Percentiles rank a stretch among this genome's conserved stretches.
These are phyloP conservation scores for Leuctra nigra DNA, from an alignment of 2,888 invertebrate species.

Conservation along the genomic window DNA sequence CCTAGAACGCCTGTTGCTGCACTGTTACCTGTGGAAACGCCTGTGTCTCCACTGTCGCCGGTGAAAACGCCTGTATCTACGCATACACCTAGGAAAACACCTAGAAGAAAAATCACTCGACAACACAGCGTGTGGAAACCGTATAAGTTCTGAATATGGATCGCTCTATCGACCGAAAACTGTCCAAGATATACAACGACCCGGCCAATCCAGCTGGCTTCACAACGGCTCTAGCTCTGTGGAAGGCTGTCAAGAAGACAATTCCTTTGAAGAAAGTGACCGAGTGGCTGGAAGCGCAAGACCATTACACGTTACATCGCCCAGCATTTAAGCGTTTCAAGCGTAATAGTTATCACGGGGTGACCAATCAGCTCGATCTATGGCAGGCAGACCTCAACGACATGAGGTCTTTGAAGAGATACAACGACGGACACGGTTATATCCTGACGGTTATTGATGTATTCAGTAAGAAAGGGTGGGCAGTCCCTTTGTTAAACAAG, in stretches of 20 bases:
- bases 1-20: background rate
- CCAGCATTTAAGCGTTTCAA: conserved; percentile 22
- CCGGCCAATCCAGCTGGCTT: conserved; percentile 24
- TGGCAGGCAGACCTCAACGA: no score
- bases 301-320: conserved; percentile 27
- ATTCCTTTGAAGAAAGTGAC: background rate
- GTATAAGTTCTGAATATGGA: background rate
- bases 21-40: background rate
- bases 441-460: no score
- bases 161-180: background rate
- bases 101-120: no score
- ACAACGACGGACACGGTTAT: no score
- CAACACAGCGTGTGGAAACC: no score
- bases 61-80: no score
- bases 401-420: no score
- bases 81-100: no score
- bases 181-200: conserved; percentile 22
- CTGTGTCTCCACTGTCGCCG: no score
- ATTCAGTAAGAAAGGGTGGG: no score
- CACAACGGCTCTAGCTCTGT: conserved; percentile 15
- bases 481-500: no score
- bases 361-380: conserved; percentile 28
- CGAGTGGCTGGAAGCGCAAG: conserved; percentile 25
- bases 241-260: conserved; percentile 19
- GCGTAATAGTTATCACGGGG: conserved; percentile 23